phyloP scores from a whole-genome alignment of 2,113 vertebrate genomes.

The Psittacara wagleri region DNA sequence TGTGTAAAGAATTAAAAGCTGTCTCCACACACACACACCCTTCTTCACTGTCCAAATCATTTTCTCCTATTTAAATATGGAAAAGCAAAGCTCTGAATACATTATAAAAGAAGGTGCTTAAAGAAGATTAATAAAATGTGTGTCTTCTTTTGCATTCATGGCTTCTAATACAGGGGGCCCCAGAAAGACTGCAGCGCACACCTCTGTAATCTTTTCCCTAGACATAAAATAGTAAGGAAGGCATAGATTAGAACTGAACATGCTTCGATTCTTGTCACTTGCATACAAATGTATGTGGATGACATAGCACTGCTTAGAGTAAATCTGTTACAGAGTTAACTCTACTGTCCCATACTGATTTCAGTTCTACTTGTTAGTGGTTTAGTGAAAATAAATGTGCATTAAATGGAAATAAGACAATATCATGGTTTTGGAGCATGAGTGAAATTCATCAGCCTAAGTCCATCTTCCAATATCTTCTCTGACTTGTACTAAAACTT shows the following conservation, averaged over 20 bases:
- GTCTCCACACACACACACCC: neutral
- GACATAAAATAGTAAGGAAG: conserved; percentile 61
- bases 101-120: conserved; percentile 36
- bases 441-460: conserved; percentile 58
- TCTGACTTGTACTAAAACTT: conserved; percentile 66
- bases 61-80: conserved; percentile 48
- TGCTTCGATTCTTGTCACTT: conserved; percentile 48
- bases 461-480: neutral
- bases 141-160: conserved; percentile 59
- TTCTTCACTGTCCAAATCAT: conserved; percentile 14
- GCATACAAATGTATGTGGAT: conserved; percentile 62
- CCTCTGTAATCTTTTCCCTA: conserved; percentile 48
- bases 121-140: conserved; percentile 66
- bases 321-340: conserved; percentile 68
- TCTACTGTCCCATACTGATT: conserved; percentile 56
- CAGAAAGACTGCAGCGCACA: conserved; percentile 31
- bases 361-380: conserved; percentile 56
- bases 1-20: neutral
- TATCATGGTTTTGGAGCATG: conserved; percentile 55
- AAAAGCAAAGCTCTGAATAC: conserved; percentile 60
- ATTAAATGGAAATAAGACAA: conserved; percentile 65
- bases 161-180: neutral
- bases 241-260: conserved; percentile 62
- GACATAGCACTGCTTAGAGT: conserved; percentile 55
- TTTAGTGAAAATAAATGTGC: conserved; percentile 61